phyloP scores from a whole-genome alignment of 2,113 vertebrate species.

The Micromys minutus region DNA sequence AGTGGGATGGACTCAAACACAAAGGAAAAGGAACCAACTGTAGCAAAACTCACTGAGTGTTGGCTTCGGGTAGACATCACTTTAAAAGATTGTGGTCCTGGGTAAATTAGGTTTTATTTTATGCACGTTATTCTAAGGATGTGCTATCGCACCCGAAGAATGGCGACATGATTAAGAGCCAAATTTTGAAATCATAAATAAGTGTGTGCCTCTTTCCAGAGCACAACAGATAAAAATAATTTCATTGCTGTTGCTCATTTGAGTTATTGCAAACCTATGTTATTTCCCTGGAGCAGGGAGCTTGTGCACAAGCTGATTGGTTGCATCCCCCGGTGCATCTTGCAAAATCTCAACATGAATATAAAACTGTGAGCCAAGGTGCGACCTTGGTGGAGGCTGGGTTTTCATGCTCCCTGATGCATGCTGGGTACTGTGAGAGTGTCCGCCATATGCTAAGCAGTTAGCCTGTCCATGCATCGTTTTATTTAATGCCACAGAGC shows the following conservation, averaged over 20 bases:
- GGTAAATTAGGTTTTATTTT: constrained; percentile 10
- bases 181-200: constrained; percentile 39
- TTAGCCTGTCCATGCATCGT: neutral
- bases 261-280: neutral
- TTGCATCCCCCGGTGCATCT: neutral
- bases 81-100: neutral
- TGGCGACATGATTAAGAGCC: neutral
- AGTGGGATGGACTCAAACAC: neutral
- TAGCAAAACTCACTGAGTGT: neutral
- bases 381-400: neutral
- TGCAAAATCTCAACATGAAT: neutral
- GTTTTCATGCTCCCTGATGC: neutral
- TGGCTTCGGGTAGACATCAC: neutral
- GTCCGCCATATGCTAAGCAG: neutral
- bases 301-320: neutral
- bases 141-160: neutral
- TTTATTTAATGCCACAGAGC: neutral
- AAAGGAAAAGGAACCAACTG: neutral
- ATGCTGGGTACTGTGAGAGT: neutral
- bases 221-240: neutral
- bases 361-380: neutral
- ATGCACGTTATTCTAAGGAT: constrained; percentile 11
- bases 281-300: neutral
- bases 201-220: neutral
- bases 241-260: neutral